Evolutionary conservation across 2,888 invertebrate genomes (phyloP).

Genomic region (Scaptomyza caliginosa): DNA sequence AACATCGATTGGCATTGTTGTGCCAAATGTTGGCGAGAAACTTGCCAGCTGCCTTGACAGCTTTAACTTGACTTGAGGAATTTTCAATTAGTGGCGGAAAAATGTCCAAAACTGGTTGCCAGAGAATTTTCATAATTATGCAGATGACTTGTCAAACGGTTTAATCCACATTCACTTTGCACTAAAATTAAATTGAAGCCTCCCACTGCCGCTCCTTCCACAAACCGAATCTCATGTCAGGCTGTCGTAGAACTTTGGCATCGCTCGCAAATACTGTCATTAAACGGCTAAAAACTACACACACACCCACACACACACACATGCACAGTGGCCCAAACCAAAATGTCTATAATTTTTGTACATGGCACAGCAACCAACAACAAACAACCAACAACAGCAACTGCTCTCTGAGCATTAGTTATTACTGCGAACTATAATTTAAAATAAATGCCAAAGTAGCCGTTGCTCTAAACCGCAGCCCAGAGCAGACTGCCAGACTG

Average conservation of each 20-base stretch:
- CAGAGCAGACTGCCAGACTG: constrained; percentile 46
- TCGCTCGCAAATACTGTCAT: constrained; percentile 48
- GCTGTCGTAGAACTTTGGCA: constrained; percentile 45
- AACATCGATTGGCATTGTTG: constrained; percentile 55
- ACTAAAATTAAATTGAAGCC: constrained; percentile 64
- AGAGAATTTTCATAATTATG: constrained; percentile 69
- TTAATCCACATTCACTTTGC: constrained; percentile 59
- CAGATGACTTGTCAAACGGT: constrained; percentile 62
- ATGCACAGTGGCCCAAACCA: constrained; percentile 5
- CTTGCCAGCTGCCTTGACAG: constrained; percentile 45
- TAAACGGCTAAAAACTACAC: constrained; percentile 56
- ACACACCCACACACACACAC: constrained; percentile 13
- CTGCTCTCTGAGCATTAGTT: constrained; percentile 68
- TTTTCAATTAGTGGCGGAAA: constrained; percentile 69
- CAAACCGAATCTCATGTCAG: constrained; percentile 34
- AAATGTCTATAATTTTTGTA: constrained; percentile 69
- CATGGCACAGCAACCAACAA: constrained; percentile 54
- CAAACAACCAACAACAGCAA: constrained; percentile 18
- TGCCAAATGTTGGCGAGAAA: constrained; percentile 23
- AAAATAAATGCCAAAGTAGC: constrained; percentile 79
- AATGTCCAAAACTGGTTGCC: constrained; percentile 51
- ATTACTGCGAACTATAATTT: constrained; percentile 75
- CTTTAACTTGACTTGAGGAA: constrained; percentile 57
- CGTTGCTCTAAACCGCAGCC: constrained; percentile 69
- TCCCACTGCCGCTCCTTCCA: background rate